phyloP scores from a whole-genome alignment of 64 coral and sea anemone species.

The Actinia tenebrosa region DNA sequence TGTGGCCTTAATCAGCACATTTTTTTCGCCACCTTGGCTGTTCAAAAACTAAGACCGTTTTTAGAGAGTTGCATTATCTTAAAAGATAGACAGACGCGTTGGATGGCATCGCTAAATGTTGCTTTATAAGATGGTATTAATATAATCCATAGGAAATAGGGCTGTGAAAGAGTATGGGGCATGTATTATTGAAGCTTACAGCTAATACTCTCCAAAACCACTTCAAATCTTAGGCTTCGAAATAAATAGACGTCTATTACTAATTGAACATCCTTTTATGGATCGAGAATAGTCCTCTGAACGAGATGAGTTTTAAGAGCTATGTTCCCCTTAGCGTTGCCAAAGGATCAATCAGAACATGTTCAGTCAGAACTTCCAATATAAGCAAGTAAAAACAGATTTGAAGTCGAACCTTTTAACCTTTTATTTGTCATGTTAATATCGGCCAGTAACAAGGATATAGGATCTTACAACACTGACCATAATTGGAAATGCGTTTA shows the following conservation, averaged over 20 bases:
- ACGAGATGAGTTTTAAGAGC: no score
- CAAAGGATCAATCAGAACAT: background rate
- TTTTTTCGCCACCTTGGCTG: no score
- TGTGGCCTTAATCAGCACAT: no score
- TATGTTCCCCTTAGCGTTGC: background rate
- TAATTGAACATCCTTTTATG: background rate
- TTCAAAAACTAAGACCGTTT: no score
- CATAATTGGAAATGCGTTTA: background rate
- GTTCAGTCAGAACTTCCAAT: background rate
- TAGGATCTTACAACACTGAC: background rate
- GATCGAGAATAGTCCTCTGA: background rate
- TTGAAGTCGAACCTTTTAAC: background rate
- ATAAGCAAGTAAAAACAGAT: background rate
- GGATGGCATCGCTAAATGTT: background rate
- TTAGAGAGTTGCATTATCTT: no score
- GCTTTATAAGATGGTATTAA: background rate
- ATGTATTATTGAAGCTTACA: background rate
- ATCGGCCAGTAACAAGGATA: background rate
- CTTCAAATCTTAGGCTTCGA: background rate
- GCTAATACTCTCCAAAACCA: background rate
- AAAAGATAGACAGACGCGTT: no score
- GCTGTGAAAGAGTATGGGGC: no score
- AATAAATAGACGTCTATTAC: background rate
- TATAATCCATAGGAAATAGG: no score
- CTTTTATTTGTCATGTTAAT: background rate